Evolutionary conservation across 2,113 vertebrate species (phyloP).

Genomic region (Xerus inauris): DNA sequence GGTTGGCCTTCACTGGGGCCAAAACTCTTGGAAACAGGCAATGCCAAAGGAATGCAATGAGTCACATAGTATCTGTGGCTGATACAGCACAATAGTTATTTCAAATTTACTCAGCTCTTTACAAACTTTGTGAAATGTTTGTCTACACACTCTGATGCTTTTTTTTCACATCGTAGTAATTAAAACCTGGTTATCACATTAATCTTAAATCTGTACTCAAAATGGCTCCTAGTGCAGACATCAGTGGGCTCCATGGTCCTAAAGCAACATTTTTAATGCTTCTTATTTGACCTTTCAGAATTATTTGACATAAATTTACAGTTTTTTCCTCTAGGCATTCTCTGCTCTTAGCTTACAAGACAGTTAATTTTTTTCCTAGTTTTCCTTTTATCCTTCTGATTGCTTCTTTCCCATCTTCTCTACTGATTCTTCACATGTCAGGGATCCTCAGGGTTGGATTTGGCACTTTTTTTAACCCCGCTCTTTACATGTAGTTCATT

Average conservation of each 20-base stretch:
- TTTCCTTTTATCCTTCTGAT: background rate
- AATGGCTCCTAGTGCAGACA: background rate
- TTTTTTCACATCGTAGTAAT: background rate
- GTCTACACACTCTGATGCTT: background rate
- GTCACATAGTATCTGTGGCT: background rate
- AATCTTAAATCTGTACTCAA: background rate
- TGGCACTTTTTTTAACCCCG: background rate
- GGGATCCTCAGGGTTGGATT: background rate
- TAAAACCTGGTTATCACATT: background rate
- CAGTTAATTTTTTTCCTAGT: background rate
- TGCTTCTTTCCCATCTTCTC: background rate
- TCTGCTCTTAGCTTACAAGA: background rate
- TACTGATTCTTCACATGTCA: background rate
- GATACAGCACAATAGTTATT: background rate
- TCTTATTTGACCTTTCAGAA: background rate
- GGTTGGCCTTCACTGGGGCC: background rate
- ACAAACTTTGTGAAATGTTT: background rate
- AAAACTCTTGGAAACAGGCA: background rate
- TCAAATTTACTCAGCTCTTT: background rate
- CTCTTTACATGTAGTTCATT: background rate
- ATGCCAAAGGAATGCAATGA: background rate
- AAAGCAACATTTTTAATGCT: background rate
- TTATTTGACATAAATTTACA: background rate
- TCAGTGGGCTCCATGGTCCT: background rate
- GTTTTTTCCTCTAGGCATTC: background rate